Evolutionary conservation across 2,113 vertebrate genomes (phyloP).

Genomic region (Tragelaphus buxtoni): DNA sequence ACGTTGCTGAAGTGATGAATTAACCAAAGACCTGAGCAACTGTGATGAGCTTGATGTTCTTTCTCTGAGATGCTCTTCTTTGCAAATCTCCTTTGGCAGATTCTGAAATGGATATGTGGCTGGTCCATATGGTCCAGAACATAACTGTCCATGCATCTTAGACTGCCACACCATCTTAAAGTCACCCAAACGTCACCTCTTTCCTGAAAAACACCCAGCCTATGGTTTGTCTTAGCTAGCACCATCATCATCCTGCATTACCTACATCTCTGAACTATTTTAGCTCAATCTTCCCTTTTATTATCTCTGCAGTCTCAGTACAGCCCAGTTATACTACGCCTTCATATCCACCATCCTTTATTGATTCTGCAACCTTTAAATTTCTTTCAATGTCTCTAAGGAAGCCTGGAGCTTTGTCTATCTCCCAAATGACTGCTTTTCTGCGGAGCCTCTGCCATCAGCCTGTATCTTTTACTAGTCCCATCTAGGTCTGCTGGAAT

Average conservation of each 20-base stretch:
- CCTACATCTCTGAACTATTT: not conserved
- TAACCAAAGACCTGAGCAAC: not conserved
- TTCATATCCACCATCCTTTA: not conserved
- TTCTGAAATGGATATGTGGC: not conserved
- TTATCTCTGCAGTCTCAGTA: not conserved
- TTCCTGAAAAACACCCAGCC: not conserved
- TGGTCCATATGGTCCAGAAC: not conserved
- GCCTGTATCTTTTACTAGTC: not conserved
- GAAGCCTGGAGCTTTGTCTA: not conserved
- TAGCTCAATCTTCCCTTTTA: not conserved
- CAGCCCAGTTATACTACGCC: not conserved
- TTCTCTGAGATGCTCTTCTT: not conserved
- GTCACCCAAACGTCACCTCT: not conserved
- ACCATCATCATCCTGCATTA: not conserved
- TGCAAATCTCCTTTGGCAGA: not conserved
- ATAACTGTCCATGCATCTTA: not conserved
- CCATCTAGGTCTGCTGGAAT: not conserved
- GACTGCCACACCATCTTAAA: not conserved
- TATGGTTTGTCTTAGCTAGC: not conserved
- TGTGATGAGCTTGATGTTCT: not conserved
- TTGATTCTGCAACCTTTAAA: not conserved
- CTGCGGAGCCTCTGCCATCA: not conserved
- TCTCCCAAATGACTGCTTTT: not conserved
- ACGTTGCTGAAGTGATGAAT: not conserved
- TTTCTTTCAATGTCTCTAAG: not conserved